phyloP scores from a whole-genome alignment of 1,140 invertebrate species.

The Plectrocnemia conspersa region DNA sequence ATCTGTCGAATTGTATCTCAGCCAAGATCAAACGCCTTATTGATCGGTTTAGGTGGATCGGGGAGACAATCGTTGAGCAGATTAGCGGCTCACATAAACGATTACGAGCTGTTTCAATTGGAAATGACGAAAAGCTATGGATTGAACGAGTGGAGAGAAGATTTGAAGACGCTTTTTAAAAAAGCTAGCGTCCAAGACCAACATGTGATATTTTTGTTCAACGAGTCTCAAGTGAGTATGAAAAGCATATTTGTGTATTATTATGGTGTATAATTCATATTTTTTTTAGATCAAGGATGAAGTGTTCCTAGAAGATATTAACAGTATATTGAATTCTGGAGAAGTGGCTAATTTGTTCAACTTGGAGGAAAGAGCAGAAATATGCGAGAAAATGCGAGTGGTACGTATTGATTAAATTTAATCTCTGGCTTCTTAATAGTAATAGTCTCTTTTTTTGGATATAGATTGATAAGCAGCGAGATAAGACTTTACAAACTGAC shows the following conservation, averaged over 20 bases:
- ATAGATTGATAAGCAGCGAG: conserved; percentile 81
- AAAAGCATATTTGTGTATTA: conserved; percentile 6
- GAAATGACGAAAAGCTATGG: conserved; percentile 87
- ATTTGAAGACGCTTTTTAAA: conserved; percentile 76
- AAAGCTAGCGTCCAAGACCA: conserved; percentile 78
- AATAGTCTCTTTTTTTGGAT: conserved; percentile 13
- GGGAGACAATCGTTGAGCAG: conserved; percentile 86
- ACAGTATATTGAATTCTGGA: conserved; percentile 88
- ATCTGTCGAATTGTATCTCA: conserved; percentile 90
- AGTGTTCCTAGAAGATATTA: conserved; percentile 89
- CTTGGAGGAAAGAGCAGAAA: conserved; percentile 84
- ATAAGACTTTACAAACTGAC: conserved; percentile 87
- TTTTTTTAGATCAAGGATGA: conserved; percentile 80
- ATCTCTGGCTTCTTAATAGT: not conserved
- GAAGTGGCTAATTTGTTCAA: conserved; percentile 91
- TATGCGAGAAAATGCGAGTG: conserved; percentile 88
- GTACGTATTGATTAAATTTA: conserved; percentile 37
- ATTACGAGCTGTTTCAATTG: conserved; percentile 88
- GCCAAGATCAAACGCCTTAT: conserved; percentile 76
- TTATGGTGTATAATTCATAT: conserved; percentile 8
- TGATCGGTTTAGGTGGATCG: conserved; percentile 88
- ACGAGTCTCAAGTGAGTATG: conserved; percentile 70
- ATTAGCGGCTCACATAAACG: conserved; percentile 87
- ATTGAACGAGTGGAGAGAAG: conserved; percentile 82
- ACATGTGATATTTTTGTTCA: conserved; percentile 88